Percentiles rank a stretch among this genome's conserved stretches.
These are phyloP conservation scores for Lacanobia oleracea DNA, from an alignment of 2,888 invertebrate species.

Conservation along the genomic window DNA sequence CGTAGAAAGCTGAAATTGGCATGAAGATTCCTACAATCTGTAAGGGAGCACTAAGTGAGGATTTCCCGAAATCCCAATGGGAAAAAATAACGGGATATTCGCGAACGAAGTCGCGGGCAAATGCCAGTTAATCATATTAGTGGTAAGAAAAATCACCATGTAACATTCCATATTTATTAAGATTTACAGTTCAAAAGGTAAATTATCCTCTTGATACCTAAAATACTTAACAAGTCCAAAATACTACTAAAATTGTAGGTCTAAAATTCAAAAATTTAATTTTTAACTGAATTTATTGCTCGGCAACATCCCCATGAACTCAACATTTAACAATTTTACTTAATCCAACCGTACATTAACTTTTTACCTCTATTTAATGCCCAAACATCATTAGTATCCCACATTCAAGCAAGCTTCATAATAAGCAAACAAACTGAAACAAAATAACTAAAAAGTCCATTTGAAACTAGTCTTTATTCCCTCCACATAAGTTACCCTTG, in stretches of 20 bases:
- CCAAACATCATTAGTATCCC: slow-evolving; percentile 53
- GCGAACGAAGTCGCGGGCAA: too few relatives aligned
- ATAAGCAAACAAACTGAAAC: slow-evolving; percentile 51
- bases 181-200: too few relatives aligned
- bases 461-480: slow-evolving; percentile 50
- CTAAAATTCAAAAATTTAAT: background rate
- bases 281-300: background rate
- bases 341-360: slow-evolving; percentile 36
- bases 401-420: slow-evolving; percentile 42
- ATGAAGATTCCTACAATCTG: too few relatives aligned
- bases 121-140: too few relatives aligned
- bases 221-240: background rate
- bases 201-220: too few relatives aligned
- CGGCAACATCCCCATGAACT: background rate
- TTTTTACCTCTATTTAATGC: slow-evolving; percentile 38
- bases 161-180: too few relatives aligned
- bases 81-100: too few relatives aligned
- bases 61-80: too few relatives aligned
- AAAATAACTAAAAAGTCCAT: slow-evolving; percentile 45
- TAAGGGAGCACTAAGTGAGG: too few relatives aligned
- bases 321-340: slow-evolving; percentile 19
- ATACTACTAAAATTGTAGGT: too few relatives aligned
- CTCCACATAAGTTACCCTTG: slow-evolving; percentile 37
- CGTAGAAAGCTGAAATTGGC: too few relatives aligned
- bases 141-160: too few relatives aligned